These are phyloP conservation scores for Ceratotherium simum DNA, from an alignment of 2,113 vertebrate genomes.

Conservation along the genomic window DNA sequence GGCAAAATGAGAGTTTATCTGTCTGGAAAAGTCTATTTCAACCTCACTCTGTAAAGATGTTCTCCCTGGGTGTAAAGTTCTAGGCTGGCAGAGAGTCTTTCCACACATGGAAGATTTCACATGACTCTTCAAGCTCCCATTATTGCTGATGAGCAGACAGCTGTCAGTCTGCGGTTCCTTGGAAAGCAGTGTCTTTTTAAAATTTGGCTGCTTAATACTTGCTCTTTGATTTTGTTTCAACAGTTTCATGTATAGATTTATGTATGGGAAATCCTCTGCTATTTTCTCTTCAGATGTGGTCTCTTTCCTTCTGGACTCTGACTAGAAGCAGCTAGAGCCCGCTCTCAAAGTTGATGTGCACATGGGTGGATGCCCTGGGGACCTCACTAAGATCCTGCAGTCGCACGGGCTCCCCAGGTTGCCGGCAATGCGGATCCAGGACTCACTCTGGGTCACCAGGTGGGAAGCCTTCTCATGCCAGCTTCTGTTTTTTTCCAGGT, in stretches of 20 bases:
- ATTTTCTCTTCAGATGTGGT: not conserved
- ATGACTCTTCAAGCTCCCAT: not conserved
- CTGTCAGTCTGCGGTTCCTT: not conserved
- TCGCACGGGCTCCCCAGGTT: not conserved
- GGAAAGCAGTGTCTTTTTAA: not conserved
- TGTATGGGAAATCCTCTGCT: not conserved
- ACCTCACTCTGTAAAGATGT: not conserved
- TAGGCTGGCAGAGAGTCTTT: not conserved
- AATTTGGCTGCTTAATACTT: not conserved
- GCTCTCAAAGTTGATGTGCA: not conserved
- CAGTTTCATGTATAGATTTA: not conserved
- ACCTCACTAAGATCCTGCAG: not conserved
- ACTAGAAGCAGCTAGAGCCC: not conserved
- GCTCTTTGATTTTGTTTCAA: not conserved
- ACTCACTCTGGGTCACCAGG: not conserved
- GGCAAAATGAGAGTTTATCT: not conserved
- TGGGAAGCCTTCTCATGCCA: not conserved
- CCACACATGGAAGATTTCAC: not conserved
- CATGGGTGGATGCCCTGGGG: not conserved
- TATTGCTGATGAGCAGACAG: not conserved
- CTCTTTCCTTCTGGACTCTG: not conserved
- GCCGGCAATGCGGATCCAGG: not conserved
- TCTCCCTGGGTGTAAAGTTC: not conserved
- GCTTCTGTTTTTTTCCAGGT: not conserved
- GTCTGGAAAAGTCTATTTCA: not conserved